phyloP scores from a whole-genome alignment of 2,797 vertebrate genomes.

The Muraenolepis orangiensis region DNA sequence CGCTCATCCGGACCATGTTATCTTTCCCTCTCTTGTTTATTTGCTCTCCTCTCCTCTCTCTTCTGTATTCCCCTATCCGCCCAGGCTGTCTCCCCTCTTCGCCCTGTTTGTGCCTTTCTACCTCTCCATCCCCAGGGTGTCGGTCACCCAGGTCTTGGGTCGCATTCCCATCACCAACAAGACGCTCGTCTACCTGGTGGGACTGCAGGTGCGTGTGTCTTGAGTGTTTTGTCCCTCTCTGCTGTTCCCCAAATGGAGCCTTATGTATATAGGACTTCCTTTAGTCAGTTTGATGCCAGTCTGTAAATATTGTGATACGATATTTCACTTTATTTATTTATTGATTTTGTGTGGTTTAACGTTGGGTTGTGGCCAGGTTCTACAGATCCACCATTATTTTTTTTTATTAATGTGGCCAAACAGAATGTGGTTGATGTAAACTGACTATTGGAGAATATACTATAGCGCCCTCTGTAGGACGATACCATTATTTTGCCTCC shows the following conservation, averaged over 20 bases:
- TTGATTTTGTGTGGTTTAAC: neutral
- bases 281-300: neutral
- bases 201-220: slow-evolving; percentile 59
- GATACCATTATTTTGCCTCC: neutral
- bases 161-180: slow-evolving; percentile 94
- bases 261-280: neutral
- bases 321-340: neutral
- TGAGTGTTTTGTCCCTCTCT: neutral
- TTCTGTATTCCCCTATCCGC: too few species aligned
- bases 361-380: neutral
- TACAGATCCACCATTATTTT: neutral
- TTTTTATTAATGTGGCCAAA: neutral
- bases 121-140: slow-evolving; percentile 86
- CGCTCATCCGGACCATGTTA: too few species aligned
- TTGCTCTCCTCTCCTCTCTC: neutral
- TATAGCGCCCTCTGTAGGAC: neutral
- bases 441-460: neutral
- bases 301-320: too few species aligned
- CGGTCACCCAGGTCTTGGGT: slow-evolving; percentile 88
- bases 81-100: slow-evolving; percentile 89
- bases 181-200: slow-evolving; percentile 88
- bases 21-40: neutral
- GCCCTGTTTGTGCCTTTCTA: slow-evolving; percentile 96
- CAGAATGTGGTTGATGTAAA: neutral
- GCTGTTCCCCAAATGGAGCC: neutral